phyloP scores from a whole-genome alignment of 1,140 invertebrate genomes.

The Charaxes varanes region DNA sequence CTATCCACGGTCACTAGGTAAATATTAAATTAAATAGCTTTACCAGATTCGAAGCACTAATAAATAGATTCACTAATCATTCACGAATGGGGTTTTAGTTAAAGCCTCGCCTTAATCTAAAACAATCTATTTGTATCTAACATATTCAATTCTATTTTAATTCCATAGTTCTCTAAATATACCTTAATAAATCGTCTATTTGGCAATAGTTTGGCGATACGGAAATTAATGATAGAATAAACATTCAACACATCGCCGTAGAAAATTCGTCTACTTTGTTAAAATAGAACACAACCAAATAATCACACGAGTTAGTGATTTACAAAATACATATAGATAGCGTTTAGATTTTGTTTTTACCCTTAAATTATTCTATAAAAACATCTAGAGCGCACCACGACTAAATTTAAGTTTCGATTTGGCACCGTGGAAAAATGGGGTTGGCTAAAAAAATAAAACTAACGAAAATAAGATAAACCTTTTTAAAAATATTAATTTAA shows the following conservation, averaged over 20 bases:
- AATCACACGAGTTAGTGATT: slow-evolving; percentile 65
- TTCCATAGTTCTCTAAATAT: slow-evolving; percentile 37
- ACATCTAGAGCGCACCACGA: slow-evolving; percentile 21
- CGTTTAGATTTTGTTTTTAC: slow-evolving; percentile 24
- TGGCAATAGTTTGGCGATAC: slow-evolving; percentile 45
- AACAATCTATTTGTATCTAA: slow-evolving; percentile 37
- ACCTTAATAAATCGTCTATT: slow-evolving; percentile 32
- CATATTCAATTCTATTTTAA: slow-evolving; percentile 28
- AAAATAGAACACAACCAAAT: slow-evolving; percentile 69
- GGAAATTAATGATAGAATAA: slow-evolving; percentile 29
- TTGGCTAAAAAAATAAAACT: too few relatives aligned
- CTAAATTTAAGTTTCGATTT: slow-evolving; percentile 14
- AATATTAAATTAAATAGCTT: slow-evolving; percentile 40
- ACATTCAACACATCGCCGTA: slow-evolving; percentile 28
- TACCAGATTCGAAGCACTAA: slow-evolving; percentile 28
- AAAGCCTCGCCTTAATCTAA: slow-evolving; percentile 48
- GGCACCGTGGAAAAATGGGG: too few relatives aligned
- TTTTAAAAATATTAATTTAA: too few relatives aligned
- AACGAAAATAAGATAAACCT: too few relatives aligned
- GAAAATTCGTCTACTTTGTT: slow-evolving; percentile 53
- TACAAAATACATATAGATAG: slow-evolving; percentile 28
- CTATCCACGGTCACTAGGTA: slow-evolving; percentile 20
- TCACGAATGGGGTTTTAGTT: slow-evolving; percentile 40
- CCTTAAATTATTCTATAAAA: slow-evolving; percentile 18
- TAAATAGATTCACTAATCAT: slow-evolving; percentile 23